phyloP scores from a whole-genome alignment of 1,140 invertebrate species.

The Megathymus violae region DNA sequence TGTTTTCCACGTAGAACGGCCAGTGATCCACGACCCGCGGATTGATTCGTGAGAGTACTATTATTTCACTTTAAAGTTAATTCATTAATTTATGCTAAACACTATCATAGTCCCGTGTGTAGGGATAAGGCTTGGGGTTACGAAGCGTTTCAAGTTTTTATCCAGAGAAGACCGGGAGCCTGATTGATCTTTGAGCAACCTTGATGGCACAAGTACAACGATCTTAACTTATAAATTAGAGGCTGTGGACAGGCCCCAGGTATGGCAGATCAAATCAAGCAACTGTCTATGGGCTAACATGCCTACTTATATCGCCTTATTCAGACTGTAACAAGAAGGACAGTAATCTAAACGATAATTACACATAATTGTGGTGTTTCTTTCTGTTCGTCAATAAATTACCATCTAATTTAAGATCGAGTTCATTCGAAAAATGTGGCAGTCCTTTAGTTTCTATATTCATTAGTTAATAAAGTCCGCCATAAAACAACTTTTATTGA shows the following conservation, averaged over 20 bases:
- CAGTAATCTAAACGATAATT: slow-evolving; percentile 54
- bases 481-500: slow-evolving; percentile 27
- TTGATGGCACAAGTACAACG: no score
- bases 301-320: slow-evolving; percentile 9
- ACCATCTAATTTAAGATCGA: slow-evolving; percentile 37
- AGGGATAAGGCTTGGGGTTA: no score
- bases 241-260: no score
- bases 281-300: no score
- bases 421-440: slow-evolving; percentile 37
- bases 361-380: slow-evolving; percentile 55
- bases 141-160: no score
- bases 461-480: slow-evolving; percentile 21
- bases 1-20: not conserved
- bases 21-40: not conserved
- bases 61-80: not conserved
- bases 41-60: slow-evolving; percentile 1
- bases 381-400: slow-evolving; percentile 48
- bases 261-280: no score
- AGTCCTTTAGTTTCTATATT: slow-evolving; percentile 33
- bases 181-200: no score
- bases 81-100: slow-evolving; percentile 1
- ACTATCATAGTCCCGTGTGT: no score
- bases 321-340: slow-evolving; percentile 32
- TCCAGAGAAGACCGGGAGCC: no score
- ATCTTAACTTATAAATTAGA: no score